Conservation (phyloP, 2,888 invertebrate genomes). For the Watsonalla cultraria region DNA sequence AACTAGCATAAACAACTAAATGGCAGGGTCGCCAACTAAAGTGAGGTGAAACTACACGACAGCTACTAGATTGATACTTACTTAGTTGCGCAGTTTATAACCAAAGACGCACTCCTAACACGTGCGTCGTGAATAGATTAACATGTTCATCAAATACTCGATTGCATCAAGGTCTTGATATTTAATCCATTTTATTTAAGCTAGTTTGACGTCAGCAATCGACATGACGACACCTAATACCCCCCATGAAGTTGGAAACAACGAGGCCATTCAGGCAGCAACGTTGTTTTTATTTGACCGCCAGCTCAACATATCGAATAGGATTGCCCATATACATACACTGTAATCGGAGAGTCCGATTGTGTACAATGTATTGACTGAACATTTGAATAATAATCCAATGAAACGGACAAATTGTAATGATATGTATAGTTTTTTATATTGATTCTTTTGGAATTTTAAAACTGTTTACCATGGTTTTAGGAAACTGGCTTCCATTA, state of each 20-base stretch:
- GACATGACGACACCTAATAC: constrained; percentile 42
- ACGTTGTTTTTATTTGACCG: constrained; percentile 63
- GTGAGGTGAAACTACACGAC: too few relatives aligned
- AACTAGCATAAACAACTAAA: too few relatives aligned
- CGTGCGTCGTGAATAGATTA: too few relatives aligned
- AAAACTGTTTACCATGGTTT: neutral
- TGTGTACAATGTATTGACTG: constrained; percentile 19
- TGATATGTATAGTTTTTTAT: neutral
- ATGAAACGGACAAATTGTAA: neutral
- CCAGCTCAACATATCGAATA: constrained; percentile 47
- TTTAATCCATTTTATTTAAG: neutral
- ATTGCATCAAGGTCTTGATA: neutral
- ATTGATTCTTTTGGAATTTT: neutral
- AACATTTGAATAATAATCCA: constrained; percentile 15
- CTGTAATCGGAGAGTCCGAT: constrained; percentile 35
- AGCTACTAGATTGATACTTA: too few relatives aligned
- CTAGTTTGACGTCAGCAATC: constrained; percentile 6
- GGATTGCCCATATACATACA: constrained; percentile 31
- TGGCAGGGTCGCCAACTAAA: too few relatives aligned
- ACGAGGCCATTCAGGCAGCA: constrained; percentile 64
- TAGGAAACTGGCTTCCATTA: too few relatives aligned
- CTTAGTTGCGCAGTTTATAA: too few relatives aligned
- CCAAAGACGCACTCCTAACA: too few relatives aligned
- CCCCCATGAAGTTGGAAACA: constrained; percentile 44
- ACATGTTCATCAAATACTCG: neutral